Percentiles rank a stretch among this genome's conserved stretches.
These are phyloP conservation scores for Merops nubicus DNA, from an alignment of 2,113 vertebrate species.

Conservation along the genomic window DNA sequence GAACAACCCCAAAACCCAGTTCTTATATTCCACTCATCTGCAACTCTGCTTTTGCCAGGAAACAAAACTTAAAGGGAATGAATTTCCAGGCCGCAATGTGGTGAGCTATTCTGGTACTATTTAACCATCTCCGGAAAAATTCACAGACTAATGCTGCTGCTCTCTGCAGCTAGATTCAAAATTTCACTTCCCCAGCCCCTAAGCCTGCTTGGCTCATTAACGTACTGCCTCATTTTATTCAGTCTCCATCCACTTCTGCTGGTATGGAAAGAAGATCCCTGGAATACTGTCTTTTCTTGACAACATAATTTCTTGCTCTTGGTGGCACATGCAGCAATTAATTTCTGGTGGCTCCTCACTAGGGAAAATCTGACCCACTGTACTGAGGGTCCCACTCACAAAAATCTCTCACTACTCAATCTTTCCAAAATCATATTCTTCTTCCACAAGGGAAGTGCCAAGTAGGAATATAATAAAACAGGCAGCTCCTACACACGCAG, in stretches of 20 bases:
- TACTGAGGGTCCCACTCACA: not conserved
- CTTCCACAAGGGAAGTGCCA: not conserved
- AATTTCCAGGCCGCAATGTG: not conserved
- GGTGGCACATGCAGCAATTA: not conserved
- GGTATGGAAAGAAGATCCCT: not conserved
- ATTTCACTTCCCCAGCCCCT: not conserved
- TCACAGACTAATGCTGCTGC: not conserved
- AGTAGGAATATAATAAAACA: not conserved
- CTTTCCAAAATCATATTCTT: not conserved
- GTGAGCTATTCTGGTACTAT: conserved; percentile 10
- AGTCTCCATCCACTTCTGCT: not conserved
- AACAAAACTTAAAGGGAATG: not conserved
- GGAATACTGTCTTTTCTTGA: not conserved
- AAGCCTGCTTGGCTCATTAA: not conserved
- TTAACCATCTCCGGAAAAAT: conserved; percentile 3
- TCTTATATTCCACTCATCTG: not conserved
- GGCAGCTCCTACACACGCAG: not conserved
- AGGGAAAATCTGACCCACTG: conserved; percentile 8
- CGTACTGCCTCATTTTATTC: not conserved
- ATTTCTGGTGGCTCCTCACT: not conserved
- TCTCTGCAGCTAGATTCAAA: not conserved
- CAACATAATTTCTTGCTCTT: not conserved
- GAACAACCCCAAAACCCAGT: not conserved
- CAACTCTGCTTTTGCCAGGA: conserved; percentile 16
- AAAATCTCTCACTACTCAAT: not conserved